A percentile compares a stretch with the other conserved stretches of the same genome.
Evolutionary conservation across 1,140 invertebrate genomes (phyloP).

Genomic region (Mycetomoellerius zeteki): DNA sequence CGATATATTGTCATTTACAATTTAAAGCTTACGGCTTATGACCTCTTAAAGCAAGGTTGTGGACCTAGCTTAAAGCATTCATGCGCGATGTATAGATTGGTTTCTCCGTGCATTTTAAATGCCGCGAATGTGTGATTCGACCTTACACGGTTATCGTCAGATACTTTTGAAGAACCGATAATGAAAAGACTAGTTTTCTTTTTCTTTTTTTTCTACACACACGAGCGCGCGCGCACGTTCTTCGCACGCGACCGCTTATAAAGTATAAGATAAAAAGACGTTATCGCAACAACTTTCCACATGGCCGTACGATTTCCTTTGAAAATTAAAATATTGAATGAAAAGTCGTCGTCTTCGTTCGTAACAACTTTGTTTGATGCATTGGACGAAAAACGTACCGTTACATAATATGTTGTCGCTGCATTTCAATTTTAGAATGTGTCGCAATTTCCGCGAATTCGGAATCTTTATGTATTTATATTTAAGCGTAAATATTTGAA

Average conservation of each 20-base stretch:
- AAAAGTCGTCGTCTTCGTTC: no score
- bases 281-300: background rate
- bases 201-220: background rate
- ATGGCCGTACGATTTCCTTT: background rate
- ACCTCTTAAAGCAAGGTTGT: no score
- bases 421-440: background rate
- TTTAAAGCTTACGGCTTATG: no score
- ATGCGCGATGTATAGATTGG: background rate
- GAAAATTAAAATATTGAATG: background rate
- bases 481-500: background rate
- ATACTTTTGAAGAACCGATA: background rate
- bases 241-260: no score
- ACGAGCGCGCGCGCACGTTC: background rate
- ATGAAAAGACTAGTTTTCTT: background rate
- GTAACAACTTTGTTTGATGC: background rate
- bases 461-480: background rate
- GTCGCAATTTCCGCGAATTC: background rate
- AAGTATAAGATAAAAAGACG: no score
- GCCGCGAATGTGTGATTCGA: slow-evolving; percentile 7
- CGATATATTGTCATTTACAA: no score
- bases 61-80: no score
- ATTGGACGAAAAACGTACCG: background rate
- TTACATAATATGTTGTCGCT: slow-evolving; percentile 8
- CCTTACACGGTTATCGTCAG: slow-evolving; percentile 28
- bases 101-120: background rate